Conservation (phyloP, 2,888 invertebrate genomes). For the Gnatocerus cornutus region DNA sequence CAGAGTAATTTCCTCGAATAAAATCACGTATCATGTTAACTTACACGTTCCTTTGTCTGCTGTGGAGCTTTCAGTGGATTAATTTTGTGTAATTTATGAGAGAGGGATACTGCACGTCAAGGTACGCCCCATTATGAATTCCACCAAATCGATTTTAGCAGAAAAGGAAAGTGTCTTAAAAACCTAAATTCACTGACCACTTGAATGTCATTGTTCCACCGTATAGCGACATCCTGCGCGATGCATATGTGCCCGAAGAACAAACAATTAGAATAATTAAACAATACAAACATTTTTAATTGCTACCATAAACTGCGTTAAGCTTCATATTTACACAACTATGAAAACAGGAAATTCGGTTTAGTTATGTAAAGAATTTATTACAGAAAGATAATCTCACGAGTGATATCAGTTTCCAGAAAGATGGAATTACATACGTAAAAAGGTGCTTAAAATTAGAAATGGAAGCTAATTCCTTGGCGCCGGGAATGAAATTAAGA, state of each 20-base stretch:
- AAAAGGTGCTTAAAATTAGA: background rate
- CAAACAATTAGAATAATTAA: slow-evolving; percentile 45
- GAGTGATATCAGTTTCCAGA: slow-evolving; percentile 1
- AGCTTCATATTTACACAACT: slow-evolving; percentile 43
- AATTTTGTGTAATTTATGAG: slow-evolving; percentile 43
- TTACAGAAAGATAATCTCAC: slow-evolving; percentile 12
- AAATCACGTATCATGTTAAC: slow-evolving; percentile 21
- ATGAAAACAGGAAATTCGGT: slow-evolving; percentile 45
- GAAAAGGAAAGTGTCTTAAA: slow-evolving; percentile 16
- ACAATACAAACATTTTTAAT: slow-evolving; percentile 39
- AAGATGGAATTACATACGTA: background rate
- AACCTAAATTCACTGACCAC: slow-evolving; percentile 33
- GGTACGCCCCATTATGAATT: slow-evolving; percentile 37
- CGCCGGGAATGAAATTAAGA: no score
- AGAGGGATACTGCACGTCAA: slow-evolving; percentile 24
- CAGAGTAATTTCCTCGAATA: slow-evolving; percentile 19
- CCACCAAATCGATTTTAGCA: slow-evolving; percentile 24
- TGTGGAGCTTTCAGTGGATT: slow-evolving; percentile 45
- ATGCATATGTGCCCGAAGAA: slow-evolving; percentile 6
- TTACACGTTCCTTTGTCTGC: slow-evolving; percentile 30
- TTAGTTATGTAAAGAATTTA: slow-evolving; percentile 39
- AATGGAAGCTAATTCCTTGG: background rate
- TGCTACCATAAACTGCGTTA: slow-evolving; percentile 35
- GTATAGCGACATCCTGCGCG: slow-evolving; percentile 13
- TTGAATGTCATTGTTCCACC: slow-evolving; percentile 29